Base-by-base conservation (phyloP, 2,113 vertebrate species). In the Heteronetta atricapilla region DNA sequence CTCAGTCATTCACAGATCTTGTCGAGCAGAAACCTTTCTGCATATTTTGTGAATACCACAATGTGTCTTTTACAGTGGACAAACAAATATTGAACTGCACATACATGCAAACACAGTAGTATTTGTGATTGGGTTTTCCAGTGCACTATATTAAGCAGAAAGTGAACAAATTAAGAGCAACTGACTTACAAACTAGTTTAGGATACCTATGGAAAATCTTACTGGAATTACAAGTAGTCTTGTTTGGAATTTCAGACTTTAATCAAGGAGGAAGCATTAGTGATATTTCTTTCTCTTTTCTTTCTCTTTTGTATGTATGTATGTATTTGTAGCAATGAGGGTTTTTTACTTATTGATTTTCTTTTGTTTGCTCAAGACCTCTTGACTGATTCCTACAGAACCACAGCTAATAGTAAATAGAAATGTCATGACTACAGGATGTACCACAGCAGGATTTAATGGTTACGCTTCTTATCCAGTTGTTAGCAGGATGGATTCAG, bases 281-380 rank as follows among this genome's bases (percentile, higher is more conserved):
- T 33, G 22, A 6, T 50, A 40, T 70, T 74, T 80, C 16, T 74
- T 72, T 59, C 17, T 79, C 10, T 87, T 77, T 59, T 50, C 16
- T 74, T 72, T 59, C 17, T 79, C 10, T 87, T 77, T 59, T 50
- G n/a, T n/a, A n/a, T n/a, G 5, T 75, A 67, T 50, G 60, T 25
- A 68, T 7, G 6, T 17, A 63, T 7, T 11, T 34, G 6, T 91
- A 84, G 68, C 69, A 62, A 21, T 4, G 1, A 56, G 34, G 3
- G 2, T 0, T 15, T 86, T 88, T 92, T 62, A 63, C 36, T 42
- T 87, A 89, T 55, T 91, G 63, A 93, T 91, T 94, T 91, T 82
- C 62, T 87, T 89, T 53, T 73, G 44, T 72, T 89, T 91, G 50
- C 82, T 91, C 53, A 90, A 90, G 78, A 92, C 3, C 29, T 91